Base-by-base conservation (phyloP, 2,113 vertebrate genomes). In the Athene noctua region DNA sequence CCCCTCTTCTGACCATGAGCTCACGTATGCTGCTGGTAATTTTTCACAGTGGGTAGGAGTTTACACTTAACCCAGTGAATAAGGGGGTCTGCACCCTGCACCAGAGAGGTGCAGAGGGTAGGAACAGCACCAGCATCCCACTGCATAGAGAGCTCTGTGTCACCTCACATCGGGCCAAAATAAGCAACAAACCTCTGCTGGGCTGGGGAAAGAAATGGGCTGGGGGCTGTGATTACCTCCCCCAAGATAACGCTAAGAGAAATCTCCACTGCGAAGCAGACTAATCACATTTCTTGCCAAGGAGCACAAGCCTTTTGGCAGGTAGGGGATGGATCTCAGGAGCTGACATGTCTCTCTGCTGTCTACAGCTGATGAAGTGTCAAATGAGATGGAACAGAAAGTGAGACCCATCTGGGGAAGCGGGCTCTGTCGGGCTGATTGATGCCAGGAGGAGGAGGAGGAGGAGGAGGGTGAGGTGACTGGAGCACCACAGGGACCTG, bases 331-430 rank as follows among this genome's bases (percentile, higher is more conserved):
- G 90, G 91, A 98, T 98, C 97, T 97, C 94, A 44, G 94, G 94
- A 96, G 95, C 98, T 98, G 97, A 98, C 97, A 97, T n/a, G 89
- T 98, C 98, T 98, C 98, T 55, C 84, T 98, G 97, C 97, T 70
- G 74, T 96, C 97, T 98, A 95, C 97, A 96, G 98, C 97, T 98
- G 98, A 98, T 98, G 97, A 98, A 98, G 98, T 98, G 98, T 98
- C 98, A 98, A 98, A 98, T 98, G 98, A 99, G 98, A 99, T 95
- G 98, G 98, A 98, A 98, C 98, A 98, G 91, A 96, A 96, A 96
- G 78, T 73, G 94, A 97, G 94, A 96, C 94, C 96, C 95, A 87
- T 78, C 95, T 90, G 92, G 77, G 94, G 87, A 94, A 88, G 91
- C 54, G 3, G 63, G 68, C 5, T 70, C 73, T 2, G 13, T 70